phyloP scores from a whole-genome alignment of 1,140 invertebrate species.

The Onthophagus taurus region DNA sequence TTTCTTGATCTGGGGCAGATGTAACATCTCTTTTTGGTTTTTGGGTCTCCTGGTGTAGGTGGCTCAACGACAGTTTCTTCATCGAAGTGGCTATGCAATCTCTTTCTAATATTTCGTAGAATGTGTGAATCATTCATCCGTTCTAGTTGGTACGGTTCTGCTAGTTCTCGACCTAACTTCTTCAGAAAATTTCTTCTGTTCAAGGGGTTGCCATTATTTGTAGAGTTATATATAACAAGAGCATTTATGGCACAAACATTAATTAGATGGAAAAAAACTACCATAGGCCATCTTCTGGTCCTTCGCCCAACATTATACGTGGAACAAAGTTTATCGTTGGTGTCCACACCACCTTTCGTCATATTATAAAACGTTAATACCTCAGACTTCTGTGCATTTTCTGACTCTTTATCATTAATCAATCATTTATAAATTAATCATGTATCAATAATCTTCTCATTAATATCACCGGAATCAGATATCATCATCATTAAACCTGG shows the following conservation, averaged over 20 bases:
- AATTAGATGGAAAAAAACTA: too few species aligned
- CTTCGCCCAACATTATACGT: not conserved
- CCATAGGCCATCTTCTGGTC: not conserved
- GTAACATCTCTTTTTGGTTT: too few species aligned
- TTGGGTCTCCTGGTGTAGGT: too few species aligned
- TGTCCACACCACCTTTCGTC: slow-evolving; percentile 37
- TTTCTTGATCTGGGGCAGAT: too few species aligned
- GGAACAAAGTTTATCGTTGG: slow-evolving; percentile 22
- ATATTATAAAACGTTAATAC: slow-evolving; percentile 37
- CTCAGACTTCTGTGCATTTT: too few species aligned
- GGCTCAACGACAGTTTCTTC: too few species aligned
- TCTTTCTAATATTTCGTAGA: slow-evolving; percentile 1
- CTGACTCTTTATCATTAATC: too few species aligned
- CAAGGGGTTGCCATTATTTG: too few species aligned
- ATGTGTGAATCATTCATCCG: not conserved
- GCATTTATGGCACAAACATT: slow-evolving; percentile 3
- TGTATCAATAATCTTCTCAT: too few species aligned
- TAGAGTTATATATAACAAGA: not conserved
- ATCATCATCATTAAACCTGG: slow-evolving; percentile 12
- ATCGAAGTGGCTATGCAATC: too few species aligned
- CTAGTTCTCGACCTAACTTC: slow-evolving; percentile 1
- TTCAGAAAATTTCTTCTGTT: too few species aligned
- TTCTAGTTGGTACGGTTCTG: not conserved
- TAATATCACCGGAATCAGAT: slow-evolving; percentile 7
- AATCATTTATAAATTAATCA: too few species aligned